Conservation (phyloP, 2,113 vertebrate genomes). For the Tretioscincus oriximinensis region DNA sequence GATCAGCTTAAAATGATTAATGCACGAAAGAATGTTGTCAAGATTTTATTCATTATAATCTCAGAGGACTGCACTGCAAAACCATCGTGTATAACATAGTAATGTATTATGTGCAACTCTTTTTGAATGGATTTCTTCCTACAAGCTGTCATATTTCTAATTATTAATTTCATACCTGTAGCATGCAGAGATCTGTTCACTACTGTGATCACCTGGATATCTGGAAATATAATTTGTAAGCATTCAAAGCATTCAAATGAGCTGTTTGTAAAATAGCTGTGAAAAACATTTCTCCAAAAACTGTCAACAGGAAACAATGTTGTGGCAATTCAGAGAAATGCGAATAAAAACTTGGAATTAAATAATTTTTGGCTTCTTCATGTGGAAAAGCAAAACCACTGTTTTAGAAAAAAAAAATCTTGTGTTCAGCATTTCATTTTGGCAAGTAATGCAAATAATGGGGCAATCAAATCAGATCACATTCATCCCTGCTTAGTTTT, state of each 20-base stretch:
- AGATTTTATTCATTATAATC: constrained; percentile 66
- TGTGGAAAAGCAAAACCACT: neutral
- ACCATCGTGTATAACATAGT: constrained; percentile 45
- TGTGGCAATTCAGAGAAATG: neutral
- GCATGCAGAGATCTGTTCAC: constrained; percentile 13
- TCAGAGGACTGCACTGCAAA: constrained; percentile 55
- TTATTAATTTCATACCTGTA: constrained; percentile 39
- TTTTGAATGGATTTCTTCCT: constrained; percentile 34
- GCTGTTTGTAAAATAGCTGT: neutral
- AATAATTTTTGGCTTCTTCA: accelerated
- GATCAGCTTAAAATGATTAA: constrained; percentile 78
- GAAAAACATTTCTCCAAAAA: neutral
- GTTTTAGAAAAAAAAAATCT: neutral
- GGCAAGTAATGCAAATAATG: neutral
- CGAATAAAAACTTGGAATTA: neutral
- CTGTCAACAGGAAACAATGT: neutral
- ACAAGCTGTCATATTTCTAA: constrained; percentile 48
- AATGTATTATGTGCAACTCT: constrained; percentile 33
- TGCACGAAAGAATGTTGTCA: constrained; percentile 65
- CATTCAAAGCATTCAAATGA: neutral
- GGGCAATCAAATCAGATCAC: neutral
- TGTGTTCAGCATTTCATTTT: neutral
- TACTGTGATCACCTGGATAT: neutral
- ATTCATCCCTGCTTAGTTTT: neutral
- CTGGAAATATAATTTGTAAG: constrained; percentile 19